Evolutionary conservation across 2,113 vertebrate species (phyloP).

Genomic region (Perca flavescens): DNA sequence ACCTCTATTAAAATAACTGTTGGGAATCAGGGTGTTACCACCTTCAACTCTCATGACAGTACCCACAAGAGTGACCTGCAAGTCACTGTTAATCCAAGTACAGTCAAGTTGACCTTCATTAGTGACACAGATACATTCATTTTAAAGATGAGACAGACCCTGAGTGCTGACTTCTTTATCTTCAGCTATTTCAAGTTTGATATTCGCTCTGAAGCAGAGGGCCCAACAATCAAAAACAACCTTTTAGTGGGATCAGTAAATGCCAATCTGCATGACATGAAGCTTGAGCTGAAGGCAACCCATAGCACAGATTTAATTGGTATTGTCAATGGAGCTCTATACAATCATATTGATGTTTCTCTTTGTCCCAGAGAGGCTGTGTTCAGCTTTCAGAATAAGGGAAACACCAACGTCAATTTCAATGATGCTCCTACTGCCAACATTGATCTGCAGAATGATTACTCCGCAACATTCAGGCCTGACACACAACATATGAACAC

Average conservation of each 20-base stretch:
- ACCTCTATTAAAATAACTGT: conserved; percentile 20
- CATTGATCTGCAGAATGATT: conserved; percentile 91
- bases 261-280: conserved; percentile 16
- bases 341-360: not conserved
- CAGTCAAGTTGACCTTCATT: not conserved
- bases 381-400: conserved; percentile 63
- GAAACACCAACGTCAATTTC: conserved; percentile 87
- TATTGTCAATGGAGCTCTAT: conserved; percentile 2
- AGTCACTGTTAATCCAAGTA: not conserved
- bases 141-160: conserved; percentile 9
- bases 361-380: not conserved
- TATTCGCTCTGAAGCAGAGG: conserved; percentile 21
- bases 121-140: conserved; percentile 17
- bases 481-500: conserved; percentile 85
- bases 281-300: conserved; percentile 19
- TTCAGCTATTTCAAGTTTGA: conserved; percentile 23
- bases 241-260: conserved; percentile 14
- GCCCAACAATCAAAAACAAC: conserved; percentile 1
- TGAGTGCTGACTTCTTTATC: conserved; percentile 13
- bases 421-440: conserved; percentile 83
- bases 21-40: conserved; percentile 14
- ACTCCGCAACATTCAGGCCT: conserved; percentile 83
- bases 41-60: conserved; percentile 13
- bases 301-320: conserved; percentile 14
- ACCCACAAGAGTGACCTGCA: conserved; percentile 24